Evolutionary conservation across 2,888 invertebrate genomes (phyloP).

Genomic region (Linyphia triangularis): DNA sequence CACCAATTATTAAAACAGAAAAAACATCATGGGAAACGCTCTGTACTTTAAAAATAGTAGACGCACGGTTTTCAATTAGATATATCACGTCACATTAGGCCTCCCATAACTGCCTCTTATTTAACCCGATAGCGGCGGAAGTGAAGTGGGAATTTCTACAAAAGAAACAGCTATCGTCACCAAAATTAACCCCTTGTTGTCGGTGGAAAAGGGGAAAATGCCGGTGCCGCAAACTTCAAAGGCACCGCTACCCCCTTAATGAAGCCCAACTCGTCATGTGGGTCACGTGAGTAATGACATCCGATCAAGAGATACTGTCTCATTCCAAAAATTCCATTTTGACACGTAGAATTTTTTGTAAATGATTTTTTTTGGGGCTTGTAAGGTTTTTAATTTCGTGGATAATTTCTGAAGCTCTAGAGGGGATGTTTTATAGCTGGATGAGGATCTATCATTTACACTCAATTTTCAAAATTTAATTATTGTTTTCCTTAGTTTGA

Average conservation of each 20-base stretch:
- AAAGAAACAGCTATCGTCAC: constrained; percentile 37
- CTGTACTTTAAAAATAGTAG: constrained; percentile 4
- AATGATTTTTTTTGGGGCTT: too few species aligned
- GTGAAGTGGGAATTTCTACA: constrained; percentile 31
- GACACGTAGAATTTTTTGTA: neutral
- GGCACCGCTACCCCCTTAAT: constrained; percentile 16
- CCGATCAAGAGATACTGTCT: constrained; percentile 10
- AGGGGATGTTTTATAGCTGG: too few species aligned
- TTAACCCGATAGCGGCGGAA: constrained; percentile 20
- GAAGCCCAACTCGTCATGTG: constrained; percentile 32
- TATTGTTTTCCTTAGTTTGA: too few species aligned
- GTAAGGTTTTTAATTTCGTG: too few species aligned
- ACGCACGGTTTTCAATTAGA: constrained; percentile 21
- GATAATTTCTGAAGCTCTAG: too few species aligned
- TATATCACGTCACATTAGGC: neutral
- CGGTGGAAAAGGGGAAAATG: neutral
- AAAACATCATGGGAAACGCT: too few species aligned
- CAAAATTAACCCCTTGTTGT: constrained; percentile 74
- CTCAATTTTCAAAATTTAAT: too few species aligned
- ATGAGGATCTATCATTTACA: too few species aligned
- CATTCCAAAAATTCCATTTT: constrained; percentile 4
- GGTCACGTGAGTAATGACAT: constrained; percentile 29
- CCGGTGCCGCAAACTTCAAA: constrained; percentile 47
- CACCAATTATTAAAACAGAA: too few species aligned
- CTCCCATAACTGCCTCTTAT: constrained; percentile 1